Conservation (phyloP, 2,113 vertebrate genomes). For the Protobothrops flavoviridis region DNA sequence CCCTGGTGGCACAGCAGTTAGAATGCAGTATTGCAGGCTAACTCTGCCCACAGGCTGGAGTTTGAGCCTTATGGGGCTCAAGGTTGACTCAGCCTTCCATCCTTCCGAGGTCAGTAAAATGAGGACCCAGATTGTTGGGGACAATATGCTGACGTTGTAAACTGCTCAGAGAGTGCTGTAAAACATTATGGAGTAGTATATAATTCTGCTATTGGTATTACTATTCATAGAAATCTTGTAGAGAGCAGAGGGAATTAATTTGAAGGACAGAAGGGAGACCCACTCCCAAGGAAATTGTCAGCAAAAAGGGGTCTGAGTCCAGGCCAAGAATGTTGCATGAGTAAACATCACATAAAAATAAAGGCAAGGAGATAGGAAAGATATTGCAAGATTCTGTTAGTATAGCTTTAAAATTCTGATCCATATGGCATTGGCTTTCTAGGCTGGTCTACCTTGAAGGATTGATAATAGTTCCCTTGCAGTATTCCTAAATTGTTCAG, state of each 20-base stretch:
- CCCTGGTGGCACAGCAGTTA: not conserved
- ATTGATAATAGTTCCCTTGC: not conserved
- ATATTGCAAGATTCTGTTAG: not conserved
- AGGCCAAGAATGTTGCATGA: not conserved
- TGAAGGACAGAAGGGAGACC: not conserved
- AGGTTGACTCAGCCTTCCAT: not conserved
- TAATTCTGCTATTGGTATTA: not conserved
- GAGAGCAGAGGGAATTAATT: not conserved
- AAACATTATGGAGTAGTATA: not conserved
- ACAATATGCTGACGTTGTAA: not conserved
- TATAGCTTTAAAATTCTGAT: not conserved
- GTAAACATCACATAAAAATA: not conserved
- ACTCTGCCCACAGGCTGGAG: not conserved
- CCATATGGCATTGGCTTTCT: not conserved
- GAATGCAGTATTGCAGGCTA: not conserved
- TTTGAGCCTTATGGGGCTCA: not conserved
- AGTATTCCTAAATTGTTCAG: not conserved
- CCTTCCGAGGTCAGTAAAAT: not conserved
- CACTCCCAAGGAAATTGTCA: not conserved
- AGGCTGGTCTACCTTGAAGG: not conserved
- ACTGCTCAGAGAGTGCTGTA: not conserved
- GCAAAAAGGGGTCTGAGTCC: not conserved
- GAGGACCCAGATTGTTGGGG: not conserved
- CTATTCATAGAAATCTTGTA: not conserved
- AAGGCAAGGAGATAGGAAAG: not conserved